A percentile compares a stretch with the other conserved stretches of the same genome.
Conservation (phyloP, 2,797 vertebrate genomes). For the Rhinogobio ventralis region DNA sequence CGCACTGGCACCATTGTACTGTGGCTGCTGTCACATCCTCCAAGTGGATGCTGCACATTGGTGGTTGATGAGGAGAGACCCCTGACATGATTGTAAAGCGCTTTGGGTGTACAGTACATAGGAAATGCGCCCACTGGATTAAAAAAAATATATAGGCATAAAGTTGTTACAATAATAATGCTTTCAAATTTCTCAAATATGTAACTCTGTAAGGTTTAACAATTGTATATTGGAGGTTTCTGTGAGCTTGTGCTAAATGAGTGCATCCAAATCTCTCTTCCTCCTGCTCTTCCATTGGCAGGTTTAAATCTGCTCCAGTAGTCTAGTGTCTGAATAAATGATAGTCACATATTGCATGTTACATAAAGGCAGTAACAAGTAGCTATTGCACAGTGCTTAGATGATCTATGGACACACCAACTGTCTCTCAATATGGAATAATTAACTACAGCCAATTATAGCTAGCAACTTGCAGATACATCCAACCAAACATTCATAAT, state of each 20-base stretch:
- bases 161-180: too few species aligned
- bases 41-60: too few species aligned
- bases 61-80: too few species aligned
- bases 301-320: constrained; percentile 11
- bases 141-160: too few species aligned
- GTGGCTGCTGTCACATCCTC: too few species aligned
- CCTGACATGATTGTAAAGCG: too few species aligned
- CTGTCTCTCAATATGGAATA: not conserved
- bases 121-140: too few species aligned
- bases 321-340: constrained; percentile 2
- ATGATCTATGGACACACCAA: constrained; percentile 9
- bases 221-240: not conserved
- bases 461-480: too few species aligned
- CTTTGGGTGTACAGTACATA: too few species aligned
- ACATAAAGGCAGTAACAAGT: not conserved
- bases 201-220: not conserved
- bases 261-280: not conserved
- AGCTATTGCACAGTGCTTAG: not conserved
- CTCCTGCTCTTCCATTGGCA: not conserved
- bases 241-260: not conserved
- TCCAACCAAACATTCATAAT: too few species aligned
- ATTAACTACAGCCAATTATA: not conserved
- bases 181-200: not conserved
- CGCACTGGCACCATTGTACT: too few species aligned
- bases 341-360: constrained; percentile 20